Evolutionary conservation across 2,113 vertebrate species (phyloP), one percentile per base, ranked within the genome.

Genomic region (Pygoscelis adeliae): DNA sequence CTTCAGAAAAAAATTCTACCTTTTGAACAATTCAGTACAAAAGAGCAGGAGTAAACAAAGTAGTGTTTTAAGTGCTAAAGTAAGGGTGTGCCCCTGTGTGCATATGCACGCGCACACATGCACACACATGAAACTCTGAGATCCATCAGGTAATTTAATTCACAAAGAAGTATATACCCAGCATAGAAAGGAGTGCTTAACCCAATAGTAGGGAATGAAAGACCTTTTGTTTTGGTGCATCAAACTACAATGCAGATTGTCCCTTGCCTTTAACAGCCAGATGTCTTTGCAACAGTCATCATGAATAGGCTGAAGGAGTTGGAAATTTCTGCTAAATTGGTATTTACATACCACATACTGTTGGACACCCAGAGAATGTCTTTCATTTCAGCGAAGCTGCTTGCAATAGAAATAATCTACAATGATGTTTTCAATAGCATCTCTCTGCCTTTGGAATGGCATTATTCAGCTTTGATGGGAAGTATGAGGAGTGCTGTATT

Each of bases 371-470:
- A 59, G 87, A 79, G 66, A 91, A 90, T 5, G 1, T 83, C 53
- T 66, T 94, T 87, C 62, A 91, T 94, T 95, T 63, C 92, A 87
- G 50, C 8, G 0, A 83, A 83, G 74, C 89, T 97, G 87, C 70
- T 89, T 87, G 89, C 92, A 70, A 1, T 38, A 90, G 62, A 74
- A 49, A 19, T 34, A 66, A 32, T 77, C 19, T 61, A 49, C 36
- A 3, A 3, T 16, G 65, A 53, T 20, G 40, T 38, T 90, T 92
- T 69, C 6, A 22, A 2, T 44, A 53, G 69, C 77, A 59, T 69
- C 40, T 82, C 46, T 78, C 4, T 86, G 67, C 82, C 89, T 80
- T 47, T 71, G 96, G 89, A 91, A 96, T 94, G 93, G 88, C 71
- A 7, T 82, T 34, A 7, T 15, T 49, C 32, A 38, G 95, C 95